Conservation (phyloP, 2,113 vertebrate species). For the Pogona vitticeps region DNA sequence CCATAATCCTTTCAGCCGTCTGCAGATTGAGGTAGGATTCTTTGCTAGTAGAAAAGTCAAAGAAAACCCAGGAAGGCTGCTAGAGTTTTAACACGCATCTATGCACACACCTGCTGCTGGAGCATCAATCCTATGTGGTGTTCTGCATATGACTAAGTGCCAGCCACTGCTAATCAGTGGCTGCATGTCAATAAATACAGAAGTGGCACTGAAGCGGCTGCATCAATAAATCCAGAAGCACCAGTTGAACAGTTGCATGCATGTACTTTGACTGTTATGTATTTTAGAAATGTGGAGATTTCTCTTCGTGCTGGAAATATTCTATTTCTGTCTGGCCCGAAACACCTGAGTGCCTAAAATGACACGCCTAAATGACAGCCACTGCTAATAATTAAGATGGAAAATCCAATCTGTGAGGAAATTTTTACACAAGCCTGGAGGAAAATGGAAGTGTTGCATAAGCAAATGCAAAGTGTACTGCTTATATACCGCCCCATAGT, state of each 20-base stretch:
- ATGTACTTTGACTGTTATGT: neutral
- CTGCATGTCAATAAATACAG: too few species aligned
- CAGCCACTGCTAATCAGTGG: too few species aligned
- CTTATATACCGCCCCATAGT: too few species aligned
- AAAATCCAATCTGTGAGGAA: neutral
- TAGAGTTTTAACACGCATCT: neutral
- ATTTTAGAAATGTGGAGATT: neutral
- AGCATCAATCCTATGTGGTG: too few species aligned
- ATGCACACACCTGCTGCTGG: neutral
- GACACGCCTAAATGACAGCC: neutral
- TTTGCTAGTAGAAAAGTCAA: slow-evolving; percentile 61
- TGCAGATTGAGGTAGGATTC: slow-evolving; percentile 59
- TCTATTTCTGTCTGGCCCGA: neutral
- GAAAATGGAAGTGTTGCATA: neutral
- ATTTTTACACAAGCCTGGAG: neutral
- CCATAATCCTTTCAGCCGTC: slow-evolving; percentile 58
- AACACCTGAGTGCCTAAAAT: neutral
- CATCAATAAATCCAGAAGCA: too few species aligned
- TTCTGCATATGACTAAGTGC: too few species aligned
- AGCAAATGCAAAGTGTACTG: neutral
- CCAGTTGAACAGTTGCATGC: too few species aligned
- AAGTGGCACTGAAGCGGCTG: too few species aligned
- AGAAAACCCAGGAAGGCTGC: neutral
- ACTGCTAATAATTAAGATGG: neutral
- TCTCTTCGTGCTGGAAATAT: too few species aligned